phyloP scores from a whole-genome alignment of 2,113 vertebrate genomes.

The Bucco capensis region DNA sequence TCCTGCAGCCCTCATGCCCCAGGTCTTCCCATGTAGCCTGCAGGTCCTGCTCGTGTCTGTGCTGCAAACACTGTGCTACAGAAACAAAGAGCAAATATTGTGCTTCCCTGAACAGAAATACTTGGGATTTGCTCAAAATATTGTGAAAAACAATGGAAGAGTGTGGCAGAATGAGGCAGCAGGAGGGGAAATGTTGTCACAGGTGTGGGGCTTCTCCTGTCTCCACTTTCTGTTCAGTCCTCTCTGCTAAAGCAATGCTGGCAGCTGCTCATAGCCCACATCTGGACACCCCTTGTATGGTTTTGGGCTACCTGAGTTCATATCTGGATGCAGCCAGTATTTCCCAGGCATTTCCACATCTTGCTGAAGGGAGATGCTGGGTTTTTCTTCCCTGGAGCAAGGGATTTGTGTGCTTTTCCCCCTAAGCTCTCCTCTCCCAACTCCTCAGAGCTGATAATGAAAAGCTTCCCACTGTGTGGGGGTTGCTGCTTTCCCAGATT shows the following conservation, averaged over 20 bases:
- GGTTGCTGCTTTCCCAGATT: neutral
- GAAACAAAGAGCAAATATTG: neutral
- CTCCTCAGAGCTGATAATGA: neutral
- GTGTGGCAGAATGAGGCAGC: rapidly evolving
- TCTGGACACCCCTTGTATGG: rapidly evolving
- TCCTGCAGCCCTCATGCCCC: neutral
- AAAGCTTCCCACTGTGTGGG: neutral
- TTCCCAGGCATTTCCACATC: neutral
- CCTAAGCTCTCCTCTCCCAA: neutral
- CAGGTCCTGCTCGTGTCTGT: neutral
- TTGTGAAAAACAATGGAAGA: neutral
- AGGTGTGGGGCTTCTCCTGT: neutral
- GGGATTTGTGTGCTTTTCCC: neutral
- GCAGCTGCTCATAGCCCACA: neutral
- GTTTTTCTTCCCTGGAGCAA: neutral
- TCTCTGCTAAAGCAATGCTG: neutral
- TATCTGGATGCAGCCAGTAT: neutral
- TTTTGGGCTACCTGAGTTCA: neutral
- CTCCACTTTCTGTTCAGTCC: neutral
- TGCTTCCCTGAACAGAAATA: neutral
- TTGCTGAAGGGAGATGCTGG: rapidly evolving
- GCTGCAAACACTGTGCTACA: neutral
- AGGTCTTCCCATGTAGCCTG: neutral
- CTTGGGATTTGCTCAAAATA: neutral
- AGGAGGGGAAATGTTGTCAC: rapidly evolving